Percentiles rank a stretch among this genome's conserved stretches.
These are phyloP conservation scores for Polylopha cassiicola DNA, from an alignment of 2,888 invertebrate species.

Conservation along the genomic window DNA sequence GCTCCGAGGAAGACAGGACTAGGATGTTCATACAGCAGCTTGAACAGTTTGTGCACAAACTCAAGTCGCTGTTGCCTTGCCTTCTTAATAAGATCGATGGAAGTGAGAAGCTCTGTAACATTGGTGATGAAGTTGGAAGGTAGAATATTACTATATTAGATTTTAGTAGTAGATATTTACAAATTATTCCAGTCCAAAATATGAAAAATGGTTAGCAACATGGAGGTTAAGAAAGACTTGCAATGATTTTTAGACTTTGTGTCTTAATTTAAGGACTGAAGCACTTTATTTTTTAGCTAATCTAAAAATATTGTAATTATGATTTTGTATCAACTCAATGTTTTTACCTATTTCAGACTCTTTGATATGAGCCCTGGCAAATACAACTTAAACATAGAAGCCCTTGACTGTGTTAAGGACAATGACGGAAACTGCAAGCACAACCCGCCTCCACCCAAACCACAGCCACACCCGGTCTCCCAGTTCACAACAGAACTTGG, in stretches of 20 bases:
- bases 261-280: too few relatives aligned
- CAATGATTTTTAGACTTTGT: too few relatives aligned
- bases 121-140: constrained; percentile 63
- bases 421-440: constrained; percentile 59
- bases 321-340: constrained; percentile 7
- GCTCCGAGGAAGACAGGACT: constrained; percentile 47
- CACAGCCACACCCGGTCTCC: too few relatives aligned
- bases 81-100: constrained; percentile 45
- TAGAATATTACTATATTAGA: too few relatives aligned
- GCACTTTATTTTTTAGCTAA: too few relatives aligned
- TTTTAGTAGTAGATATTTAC: too few relatives aligned
- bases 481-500: constrained; percentile 30
- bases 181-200: too few relatives aligned
- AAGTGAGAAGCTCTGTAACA: constrained; percentile 43
- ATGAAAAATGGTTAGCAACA: too few relatives aligned
- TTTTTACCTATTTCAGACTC: constrained; percentile 50
- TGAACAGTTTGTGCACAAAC: constrained; percentile 54
- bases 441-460: constrained; percentile 38
- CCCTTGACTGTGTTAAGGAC: constrained; percentile 59
- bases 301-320: neutral
- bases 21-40: constrained; percentile 62
- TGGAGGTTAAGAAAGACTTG: too few relatives aligned
- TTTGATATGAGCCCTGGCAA: constrained; percentile 62
- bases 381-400: constrained; percentile 59
- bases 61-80: constrained; percentile 57